A percentile compares a stretch with the other conserved stretches of the same genome.
Conservation (phyloP, 2,797 vertebrate genomes). For the Acridotheres tristis region DNA sequence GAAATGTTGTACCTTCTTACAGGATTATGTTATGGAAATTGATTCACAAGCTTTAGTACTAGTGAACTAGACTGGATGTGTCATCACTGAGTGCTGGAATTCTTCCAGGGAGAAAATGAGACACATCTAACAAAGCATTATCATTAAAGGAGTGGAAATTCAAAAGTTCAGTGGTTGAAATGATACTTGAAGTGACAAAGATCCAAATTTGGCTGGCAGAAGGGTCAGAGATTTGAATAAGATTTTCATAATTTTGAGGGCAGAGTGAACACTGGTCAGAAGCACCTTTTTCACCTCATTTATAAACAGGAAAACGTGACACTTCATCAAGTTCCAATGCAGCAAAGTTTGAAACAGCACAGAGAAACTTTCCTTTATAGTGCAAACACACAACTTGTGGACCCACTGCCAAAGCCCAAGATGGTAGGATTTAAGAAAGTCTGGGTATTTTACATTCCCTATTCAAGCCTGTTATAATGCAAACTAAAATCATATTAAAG, state of each 20-base stretch:
- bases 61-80: background rate
- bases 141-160: background rate
- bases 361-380: background rate
- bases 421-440: background rate
- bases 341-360: background rate
- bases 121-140: background rate
- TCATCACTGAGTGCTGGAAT: background rate
- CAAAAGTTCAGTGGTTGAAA: background rate
- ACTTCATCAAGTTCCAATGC: background rate
- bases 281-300: background rate
- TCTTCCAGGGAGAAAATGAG: background rate
- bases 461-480: background rate
- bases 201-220: background rate
- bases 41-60: background rate
- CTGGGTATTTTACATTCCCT: background rate
- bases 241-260: background rate
- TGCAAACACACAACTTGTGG: background rate
- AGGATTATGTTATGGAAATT: background rate
- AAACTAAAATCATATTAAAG: constrained; percentile 41
- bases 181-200: background rate
- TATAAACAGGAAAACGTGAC: background rate
- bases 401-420: background rate
- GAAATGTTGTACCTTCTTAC: background rate
- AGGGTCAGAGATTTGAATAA: background rate
- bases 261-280: background rate